Percentiles rank a stretch among this genome's conserved stretches.
phyloP scores from a whole-genome alignment of 2,113 vertebrate species.

The Silurus meridionalis region DNA sequence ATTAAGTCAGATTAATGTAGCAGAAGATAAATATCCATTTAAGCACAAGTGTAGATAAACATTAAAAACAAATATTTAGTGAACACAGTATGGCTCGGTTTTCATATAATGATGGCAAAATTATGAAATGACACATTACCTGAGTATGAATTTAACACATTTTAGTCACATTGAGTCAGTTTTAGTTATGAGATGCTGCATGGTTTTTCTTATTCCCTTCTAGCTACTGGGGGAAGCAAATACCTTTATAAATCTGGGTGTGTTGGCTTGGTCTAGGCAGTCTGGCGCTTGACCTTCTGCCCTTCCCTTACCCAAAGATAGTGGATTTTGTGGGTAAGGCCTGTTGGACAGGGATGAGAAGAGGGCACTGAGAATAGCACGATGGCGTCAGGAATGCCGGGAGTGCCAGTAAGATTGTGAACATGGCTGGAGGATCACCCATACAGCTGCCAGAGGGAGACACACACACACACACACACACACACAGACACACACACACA shows the following conservation, averaged over 20 bases:
- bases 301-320: constrained; percentile 48
- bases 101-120: not conserved
- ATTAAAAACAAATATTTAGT: not conserved
- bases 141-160: not conserved
- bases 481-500: constrained; percentile 13
- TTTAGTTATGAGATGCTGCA: not conserved
- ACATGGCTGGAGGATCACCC: constrained; percentile 60
- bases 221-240: not conserved
- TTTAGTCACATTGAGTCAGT: not conserved
- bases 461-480: constrained; percentile 33
- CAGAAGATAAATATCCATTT: not conserved
- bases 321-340: constrained; percentile 60
- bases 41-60: not conserved
- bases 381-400: constrained; percentile 48
- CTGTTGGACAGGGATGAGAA: constrained; percentile 63
- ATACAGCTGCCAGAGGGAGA: constrained; percentile 55
- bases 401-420: constrained; percentile 53
- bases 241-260: constrained; percentile 4
- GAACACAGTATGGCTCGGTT: not conserved
- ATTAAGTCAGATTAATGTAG: not conserved
- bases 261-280: constrained; percentile 41
- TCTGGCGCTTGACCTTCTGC: constrained; percentile 28
- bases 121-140: constrained; percentile 10
- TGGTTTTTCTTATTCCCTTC: not conserved
- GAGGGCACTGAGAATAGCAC: constrained; percentile 59